Percentiles rank a stretch among this genome's conserved stretches.
Conservation (phyloP, 64 coral and sea anemone genomes). For the Montipora capricornis region DNA sequence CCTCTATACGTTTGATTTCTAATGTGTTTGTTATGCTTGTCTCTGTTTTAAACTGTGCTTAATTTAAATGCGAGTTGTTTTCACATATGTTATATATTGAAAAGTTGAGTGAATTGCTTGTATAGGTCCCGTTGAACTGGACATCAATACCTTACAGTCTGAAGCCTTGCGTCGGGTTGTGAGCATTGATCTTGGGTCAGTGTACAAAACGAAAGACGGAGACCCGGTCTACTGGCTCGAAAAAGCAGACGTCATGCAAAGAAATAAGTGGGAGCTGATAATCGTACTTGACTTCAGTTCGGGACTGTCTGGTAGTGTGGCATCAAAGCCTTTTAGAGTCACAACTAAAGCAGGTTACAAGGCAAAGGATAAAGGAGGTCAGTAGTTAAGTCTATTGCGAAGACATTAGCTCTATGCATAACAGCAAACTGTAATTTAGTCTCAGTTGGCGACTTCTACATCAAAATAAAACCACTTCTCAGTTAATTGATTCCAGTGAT, state of each 20-base stretch:
- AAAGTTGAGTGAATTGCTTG: neutral
- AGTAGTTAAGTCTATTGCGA: neutral
- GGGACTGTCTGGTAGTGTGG: neutral
- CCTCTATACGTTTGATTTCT: too few relatives aligned
- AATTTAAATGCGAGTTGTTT: too few relatives aligned
- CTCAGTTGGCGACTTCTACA: too few relatives aligned
- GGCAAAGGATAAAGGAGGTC: constrained; percentile 2
- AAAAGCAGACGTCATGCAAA: constrained; percentile 42
- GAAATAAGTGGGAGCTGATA: constrained; percentile 55
- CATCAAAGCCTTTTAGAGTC: constrained; percentile 40
- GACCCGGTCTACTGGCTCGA: constrained; percentile 52
- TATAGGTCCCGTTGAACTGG: constrained; percentile 38
- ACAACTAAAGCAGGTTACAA: constrained; percentile 46
- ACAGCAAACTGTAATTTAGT: neutral
- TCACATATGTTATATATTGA: neutral
- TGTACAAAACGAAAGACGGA: constrained; percentile 36
- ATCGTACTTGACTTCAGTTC: constrained; percentile 21
- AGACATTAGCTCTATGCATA: neutral
- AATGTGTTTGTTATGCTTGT: neutral
- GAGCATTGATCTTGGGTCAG: constrained; percentile 32
- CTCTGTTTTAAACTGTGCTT: neutral
- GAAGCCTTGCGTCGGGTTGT: neutral
- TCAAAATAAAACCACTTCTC: too few relatives aligned
- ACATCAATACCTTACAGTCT: neutral
- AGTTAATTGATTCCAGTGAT: too few relatives aligned